Base-by-base conservation (phyloP, 2,113 vertebrate species). In the Tragelaphus buxtoni region DNA sequence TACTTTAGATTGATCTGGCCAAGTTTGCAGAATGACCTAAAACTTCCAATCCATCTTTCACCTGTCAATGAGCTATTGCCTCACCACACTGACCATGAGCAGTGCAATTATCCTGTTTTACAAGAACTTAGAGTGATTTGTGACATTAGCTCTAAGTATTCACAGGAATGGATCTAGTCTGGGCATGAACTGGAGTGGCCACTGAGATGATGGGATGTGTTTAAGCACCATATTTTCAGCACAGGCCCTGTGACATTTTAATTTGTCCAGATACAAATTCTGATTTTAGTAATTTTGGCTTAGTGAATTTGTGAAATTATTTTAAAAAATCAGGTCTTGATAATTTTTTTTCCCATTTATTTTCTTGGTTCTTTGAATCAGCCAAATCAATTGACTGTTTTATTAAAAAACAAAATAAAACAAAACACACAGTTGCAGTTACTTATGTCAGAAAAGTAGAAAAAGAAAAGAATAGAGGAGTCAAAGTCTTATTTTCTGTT, bases 1-100 rank as follows among this genome's bases (percentile, higher is more conserved):
- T 83, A 16, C 82, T 92, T 88, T 49, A 53, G 24, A 85, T 79
- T 63, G 76, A 58, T 69, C 76, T 94, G 88, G 60, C 12, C 10
- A 55, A 72, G 51, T 97, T 88, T 94, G 24, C 30, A 94, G 72
- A 90, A 92, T 92, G 84, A 55, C 65, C 42, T 96, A 63, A 82
- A 97, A 93, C 53, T 95, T 95, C 12, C 5, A 85, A 51, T 93
- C 90, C 47, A 69, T 94, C 90, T 97, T 94, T 94, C n/a, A 39
- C 18, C 83, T 95, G 84, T 91, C 80, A 88, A 24, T 95, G 91
- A 96, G 76, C 81, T 49, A 26, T 72, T 61, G 90, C 60, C 76
- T 53, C 16, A 26, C 47, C 77, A 32, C n/a, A 77, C 88, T 58
- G 95, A 28, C 88, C 92, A 85, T 95, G n/a, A 87, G 49, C 20